Evolutionary conservation across 1,140 invertebrate species (phyloP).

Genomic region (Mylabris phalerata): DNA sequence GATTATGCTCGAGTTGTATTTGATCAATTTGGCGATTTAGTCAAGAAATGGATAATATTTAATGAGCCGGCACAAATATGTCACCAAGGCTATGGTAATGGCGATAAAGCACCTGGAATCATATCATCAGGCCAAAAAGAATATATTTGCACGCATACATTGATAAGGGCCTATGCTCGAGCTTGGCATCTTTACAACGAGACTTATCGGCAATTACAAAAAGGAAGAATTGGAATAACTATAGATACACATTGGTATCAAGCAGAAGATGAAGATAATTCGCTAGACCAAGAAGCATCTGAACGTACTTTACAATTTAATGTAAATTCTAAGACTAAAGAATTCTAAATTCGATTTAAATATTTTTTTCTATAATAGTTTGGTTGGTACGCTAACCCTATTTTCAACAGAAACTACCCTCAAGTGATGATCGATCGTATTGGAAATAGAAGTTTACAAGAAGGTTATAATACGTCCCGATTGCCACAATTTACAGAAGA

Average conservation of each 20-base stretch:
- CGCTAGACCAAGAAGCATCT: constrained; percentile 16
- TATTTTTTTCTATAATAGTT: constrained; percentile 36
- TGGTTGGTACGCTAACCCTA: constrained; percentile 56
- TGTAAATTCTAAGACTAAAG: constrained; percentile 5
- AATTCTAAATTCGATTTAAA: too few relatives aligned
- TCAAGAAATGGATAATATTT: constrained; percentile 48
- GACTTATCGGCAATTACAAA: constrained; percentile 24
- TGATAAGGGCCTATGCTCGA: constrained; percentile 30
- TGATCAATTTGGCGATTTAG: constrained; percentile 26
- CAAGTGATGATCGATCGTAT: constrained; percentile 51
- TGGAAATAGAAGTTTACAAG: constrained; percentile 47
- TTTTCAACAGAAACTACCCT: constrained; percentile 60
- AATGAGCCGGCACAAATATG: constrained; percentile 45
- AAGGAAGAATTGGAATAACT: constrained; percentile 24
- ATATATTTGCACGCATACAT: constrained; percentile 30
- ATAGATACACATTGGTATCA: constrained; percentile 17
- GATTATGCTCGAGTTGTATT: constrained; percentile 37
- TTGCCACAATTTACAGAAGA: constrained; percentile 54
- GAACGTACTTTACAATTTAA: constrained; percentile 16
- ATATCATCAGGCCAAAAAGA: constrained; percentile 27
- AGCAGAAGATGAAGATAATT: constrained; percentile 3
- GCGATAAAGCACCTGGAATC: constrained; percentile 19
- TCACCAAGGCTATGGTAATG: constrained; percentile 23
- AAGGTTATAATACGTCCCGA: constrained; percentile 51
- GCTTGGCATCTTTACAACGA: constrained; percentile 31